These are phyloP conservation scores for Brienomyrus longianalis DNA, from an alignment of 2,113 vertebrate species.

Conservation along the genomic window DNA sequence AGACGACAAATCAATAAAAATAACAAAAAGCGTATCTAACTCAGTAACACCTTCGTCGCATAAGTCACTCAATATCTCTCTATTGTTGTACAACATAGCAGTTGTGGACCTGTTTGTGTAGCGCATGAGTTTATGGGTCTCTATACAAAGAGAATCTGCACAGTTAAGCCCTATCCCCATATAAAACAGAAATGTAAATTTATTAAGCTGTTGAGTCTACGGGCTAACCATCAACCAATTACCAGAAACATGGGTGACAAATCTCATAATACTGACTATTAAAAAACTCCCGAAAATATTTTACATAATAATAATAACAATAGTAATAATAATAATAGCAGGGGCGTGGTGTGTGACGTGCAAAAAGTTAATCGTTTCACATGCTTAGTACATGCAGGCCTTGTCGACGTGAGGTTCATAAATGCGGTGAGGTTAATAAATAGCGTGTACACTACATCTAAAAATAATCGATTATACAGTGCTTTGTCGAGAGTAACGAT, in stretches of 20 bases:
- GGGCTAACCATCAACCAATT: neutral
- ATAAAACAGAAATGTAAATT: neutral
- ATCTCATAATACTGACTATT: neutral
- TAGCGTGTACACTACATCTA: neutral
- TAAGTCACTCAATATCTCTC: neutral
- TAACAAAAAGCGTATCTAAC: neutral
- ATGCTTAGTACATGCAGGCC: neutral
- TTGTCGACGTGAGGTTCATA: neutral
- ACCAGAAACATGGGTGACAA: neutral
- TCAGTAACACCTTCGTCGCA: neutral
- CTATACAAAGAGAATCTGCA: neutral
- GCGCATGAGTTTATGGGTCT: neutral
- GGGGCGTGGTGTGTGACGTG: neutral
- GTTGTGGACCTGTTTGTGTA: neutral
- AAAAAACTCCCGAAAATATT: neutral
- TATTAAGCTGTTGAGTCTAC: neutral
- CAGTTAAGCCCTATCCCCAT: neutral
- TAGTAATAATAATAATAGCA: neutral
- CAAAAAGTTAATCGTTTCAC: neutral
- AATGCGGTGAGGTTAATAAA: neutral
- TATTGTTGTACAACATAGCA: neutral
- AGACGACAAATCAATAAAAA: neutral
- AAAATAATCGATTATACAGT: neutral
- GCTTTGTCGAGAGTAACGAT: neutral
- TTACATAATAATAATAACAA: neutral